Conservation (phyloP, 1,140 invertebrate species). For the Eupristina koningsbergeri region DNA sequence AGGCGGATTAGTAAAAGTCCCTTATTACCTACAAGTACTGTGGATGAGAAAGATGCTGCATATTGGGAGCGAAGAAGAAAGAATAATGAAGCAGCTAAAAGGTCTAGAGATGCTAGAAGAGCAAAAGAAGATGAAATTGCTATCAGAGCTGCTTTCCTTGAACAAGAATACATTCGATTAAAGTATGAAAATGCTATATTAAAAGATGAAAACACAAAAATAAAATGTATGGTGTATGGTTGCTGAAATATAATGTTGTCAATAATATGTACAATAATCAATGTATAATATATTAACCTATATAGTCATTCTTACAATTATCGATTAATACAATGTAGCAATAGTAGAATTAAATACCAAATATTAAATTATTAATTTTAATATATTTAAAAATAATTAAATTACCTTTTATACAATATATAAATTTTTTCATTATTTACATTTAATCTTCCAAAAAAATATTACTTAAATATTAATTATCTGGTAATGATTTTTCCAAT, state of each 20-base stretch:
- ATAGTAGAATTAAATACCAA: no score
- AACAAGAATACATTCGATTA: constrained; percentile 84
- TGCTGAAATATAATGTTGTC: constrained; percentile 37
- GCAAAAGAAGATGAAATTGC: constrained; percentile 94
- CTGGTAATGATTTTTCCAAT: constrained; percentile 60
- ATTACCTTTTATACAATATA: constrained; percentile 35
- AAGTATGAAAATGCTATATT: constrained; percentile 77
- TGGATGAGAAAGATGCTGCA: constrained; percentile 81
- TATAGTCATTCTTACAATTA: no score
- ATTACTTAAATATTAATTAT: constrained; percentile 15
- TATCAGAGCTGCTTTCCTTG: constrained; percentile 87
- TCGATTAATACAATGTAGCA: no score
- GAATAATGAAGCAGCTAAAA: constrained; percentile 96
- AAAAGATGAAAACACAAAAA: constrained; percentile 76
- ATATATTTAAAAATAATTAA: constrained; percentile 33
- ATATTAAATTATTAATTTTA: no score
- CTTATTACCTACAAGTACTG: constrained; percentile 62
- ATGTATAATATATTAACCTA: no score
- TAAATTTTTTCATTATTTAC: neutral
- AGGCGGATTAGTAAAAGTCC: constrained; percentile 70
- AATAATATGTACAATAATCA: constrained; percentile 18
- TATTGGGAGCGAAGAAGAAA: constrained; percentile 92
- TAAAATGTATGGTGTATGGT: constrained; percentile 74
- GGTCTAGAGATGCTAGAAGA: constrained; percentile 90
- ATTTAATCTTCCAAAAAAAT: neutral